phyloP scores from a whole-genome alignment of 2,113 vertebrate species.

The Sprattus sprattus region DNA sequence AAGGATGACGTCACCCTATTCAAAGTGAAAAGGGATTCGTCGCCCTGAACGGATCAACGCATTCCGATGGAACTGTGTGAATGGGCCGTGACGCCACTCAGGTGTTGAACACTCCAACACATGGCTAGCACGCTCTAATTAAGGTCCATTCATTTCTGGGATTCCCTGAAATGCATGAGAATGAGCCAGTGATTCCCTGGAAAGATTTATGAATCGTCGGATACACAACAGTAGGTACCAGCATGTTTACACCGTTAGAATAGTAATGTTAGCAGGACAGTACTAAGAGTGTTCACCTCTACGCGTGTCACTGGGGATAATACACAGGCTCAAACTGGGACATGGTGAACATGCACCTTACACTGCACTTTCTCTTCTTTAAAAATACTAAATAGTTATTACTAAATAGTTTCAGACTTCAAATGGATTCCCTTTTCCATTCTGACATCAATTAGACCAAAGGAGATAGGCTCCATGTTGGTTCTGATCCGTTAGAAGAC shows the following conservation, averaged over 20 bases:
- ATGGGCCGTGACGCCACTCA: too few relatives aligned
- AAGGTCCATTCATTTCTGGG: not conserved
- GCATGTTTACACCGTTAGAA: not conserved
- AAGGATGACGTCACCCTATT: too few relatives aligned
- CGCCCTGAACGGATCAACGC: too few relatives aligned
- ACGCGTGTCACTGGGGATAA: not conserved
- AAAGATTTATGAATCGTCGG: not conserved
- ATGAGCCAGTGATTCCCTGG: not conserved
- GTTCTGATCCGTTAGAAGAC: not conserved
- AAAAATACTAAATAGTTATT: not conserved
- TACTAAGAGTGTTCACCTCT: not conserved
- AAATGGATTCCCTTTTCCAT: not conserved
- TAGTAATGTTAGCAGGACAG: not conserved
- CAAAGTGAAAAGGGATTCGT: too few relatives aligned
- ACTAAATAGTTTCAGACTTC: not conserved
- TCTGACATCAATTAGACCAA: constrained; percentile 4
- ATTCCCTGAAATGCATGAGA: not conserved
- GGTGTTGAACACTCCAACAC: not conserved
- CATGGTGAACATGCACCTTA: not conserved
- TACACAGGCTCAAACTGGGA: not conserved
- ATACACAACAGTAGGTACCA: not conserved
- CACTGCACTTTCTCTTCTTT: not conserved
- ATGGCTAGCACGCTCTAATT: not conserved
- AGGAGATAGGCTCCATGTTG: not conserved
- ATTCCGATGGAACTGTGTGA: too few relatives aligned